A percentile compares a stretch with the other conserved stretches of the same genome.
Conservation (phyloP, 2,797 vertebrate genomes). For the Lacerta agilis region DNA sequence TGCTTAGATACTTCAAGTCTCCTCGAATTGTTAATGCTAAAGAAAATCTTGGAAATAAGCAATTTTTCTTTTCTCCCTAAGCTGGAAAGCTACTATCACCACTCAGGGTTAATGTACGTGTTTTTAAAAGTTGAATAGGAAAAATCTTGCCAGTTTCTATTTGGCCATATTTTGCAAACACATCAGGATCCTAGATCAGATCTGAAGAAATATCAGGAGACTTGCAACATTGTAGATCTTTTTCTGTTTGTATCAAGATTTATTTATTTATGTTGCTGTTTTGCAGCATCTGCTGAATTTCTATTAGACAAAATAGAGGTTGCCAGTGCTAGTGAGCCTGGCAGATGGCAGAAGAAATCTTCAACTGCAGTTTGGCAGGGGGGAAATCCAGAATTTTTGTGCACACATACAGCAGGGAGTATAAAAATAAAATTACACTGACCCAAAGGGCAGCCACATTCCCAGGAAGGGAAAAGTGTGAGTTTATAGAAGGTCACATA, state of each 20-base stretch:
- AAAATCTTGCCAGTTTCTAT: constrained; percentile 10
- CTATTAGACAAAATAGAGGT: constrained; percentile 6
- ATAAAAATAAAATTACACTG: neutral
- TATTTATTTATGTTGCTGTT: constrained; percentile 14
- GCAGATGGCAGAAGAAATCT: constrained; percentile 26
- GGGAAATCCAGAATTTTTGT: neutral
- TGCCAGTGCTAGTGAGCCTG: neutral
- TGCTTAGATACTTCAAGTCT: neutral
- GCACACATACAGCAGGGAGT: neutral
- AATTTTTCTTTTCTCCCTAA: neutral
- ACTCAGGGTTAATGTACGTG: neutral
- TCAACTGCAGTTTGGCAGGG: neutral
- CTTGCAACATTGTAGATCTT: neutral
- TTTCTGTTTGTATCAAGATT: constrained; percentile 21
- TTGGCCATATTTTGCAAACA: constrained; percentile 24
- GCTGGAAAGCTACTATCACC: constrained; percentile 5
- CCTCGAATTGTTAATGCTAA: neutral
- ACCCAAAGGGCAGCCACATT: neutral
- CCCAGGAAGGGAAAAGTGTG: neutral
- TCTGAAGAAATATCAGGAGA: constrained; percentile 4
- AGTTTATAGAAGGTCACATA: neutral
- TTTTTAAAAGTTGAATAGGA: neutral
- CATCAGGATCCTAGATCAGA: constrained; percentile 1
- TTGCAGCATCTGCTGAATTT: constrained; percentile 24
- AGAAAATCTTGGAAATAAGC: constrained; percentile 3